Conservation (phyloP, 2,797 vertebrate genomes). For the Serranus cabrilla region DNA sequence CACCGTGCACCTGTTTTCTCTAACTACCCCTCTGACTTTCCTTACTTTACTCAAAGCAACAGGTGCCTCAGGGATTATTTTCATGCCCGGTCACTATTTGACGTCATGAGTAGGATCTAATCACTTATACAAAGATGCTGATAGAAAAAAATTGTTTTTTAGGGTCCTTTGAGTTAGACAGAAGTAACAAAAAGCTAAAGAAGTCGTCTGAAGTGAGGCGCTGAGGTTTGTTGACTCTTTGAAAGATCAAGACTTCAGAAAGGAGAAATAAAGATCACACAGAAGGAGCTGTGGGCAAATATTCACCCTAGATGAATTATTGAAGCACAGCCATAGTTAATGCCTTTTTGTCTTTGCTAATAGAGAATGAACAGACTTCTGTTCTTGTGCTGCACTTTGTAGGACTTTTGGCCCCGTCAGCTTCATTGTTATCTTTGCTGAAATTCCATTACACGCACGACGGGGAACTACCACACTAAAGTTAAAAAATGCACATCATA, state of each 20-base stretch:
- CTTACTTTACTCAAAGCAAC: background rate
- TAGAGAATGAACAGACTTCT: conserved; percentile 17
- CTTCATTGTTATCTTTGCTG: conserved; percentile 12
- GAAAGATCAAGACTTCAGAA: conserved; percentile 37
- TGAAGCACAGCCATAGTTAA: conserved; percentile 32
- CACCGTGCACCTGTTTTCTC: conserved; percentile 11
- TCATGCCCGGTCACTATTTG: background rate
- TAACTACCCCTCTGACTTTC: background rate
- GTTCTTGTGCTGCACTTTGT: conserved; percentile 13
- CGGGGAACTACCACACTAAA: background rate
- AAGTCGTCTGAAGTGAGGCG: conserved; percentile 2
- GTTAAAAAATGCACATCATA: background rate
- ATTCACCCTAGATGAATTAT: conserved; percentile 38
- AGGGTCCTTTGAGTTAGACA: too few relatives aligned
- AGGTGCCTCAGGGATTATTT: background rate
- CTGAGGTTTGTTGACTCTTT: conserved; percentile 34
- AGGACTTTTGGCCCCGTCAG: conserved; percentile 13
- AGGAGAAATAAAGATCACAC: conserved; percentile 29
- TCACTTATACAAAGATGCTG: background rate
- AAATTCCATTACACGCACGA: conserved; percentile 36
- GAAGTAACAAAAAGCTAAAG: background rate
- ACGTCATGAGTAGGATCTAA: too few relatives aligned
- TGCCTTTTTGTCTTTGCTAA: conserved; percentile 21
- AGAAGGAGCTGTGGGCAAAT: conserved; percentile 32
- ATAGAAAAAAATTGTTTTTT: too few relatives aligned